phyloP scores from a whole-genome alignment of 2,797 vertebrate genomes.

The Parotocinclus haroldoi region DNA sequence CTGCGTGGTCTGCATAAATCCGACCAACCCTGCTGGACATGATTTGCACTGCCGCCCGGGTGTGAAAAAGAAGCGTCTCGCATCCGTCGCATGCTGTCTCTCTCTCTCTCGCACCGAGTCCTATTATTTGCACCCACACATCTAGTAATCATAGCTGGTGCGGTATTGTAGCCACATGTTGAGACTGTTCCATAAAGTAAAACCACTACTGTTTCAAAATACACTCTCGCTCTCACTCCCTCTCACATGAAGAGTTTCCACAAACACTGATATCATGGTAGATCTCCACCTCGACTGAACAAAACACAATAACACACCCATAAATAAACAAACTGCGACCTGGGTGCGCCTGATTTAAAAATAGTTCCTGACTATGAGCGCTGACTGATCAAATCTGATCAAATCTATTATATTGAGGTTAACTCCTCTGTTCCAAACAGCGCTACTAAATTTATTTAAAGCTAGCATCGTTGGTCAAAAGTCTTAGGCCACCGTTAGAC shows the following conservation, averaged over 20 bases:
- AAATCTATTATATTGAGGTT: background rate
- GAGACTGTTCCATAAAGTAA: constrained; percentile 3
- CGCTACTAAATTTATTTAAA: background rate
- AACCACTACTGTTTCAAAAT: constrained; percentile 7
- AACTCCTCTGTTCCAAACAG: background rate
- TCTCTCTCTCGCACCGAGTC: constrained; percentile 3
- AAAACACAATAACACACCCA: constrained; percentile 17
- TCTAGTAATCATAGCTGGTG: constrained; percentile 9
- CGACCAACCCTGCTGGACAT: background rate
- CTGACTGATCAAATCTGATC: background rate
- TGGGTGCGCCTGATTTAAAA: constrained; percentile 18
- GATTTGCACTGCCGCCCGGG: constrained; percentile 16
- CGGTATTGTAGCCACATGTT: background rate
- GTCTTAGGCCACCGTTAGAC: too few species aligned
- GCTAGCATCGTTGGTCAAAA: too few species aligned
- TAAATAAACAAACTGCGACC: background rate
- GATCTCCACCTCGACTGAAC: background rate
- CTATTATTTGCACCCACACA: too few species aligned
- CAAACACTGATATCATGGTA: constrained; percentile 14
- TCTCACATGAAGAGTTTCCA: constrained; percentile 11
- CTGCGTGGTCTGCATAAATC: constrained; percentile 18
- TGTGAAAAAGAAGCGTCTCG: constrained; percentile 4
- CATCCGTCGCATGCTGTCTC: constrained; percentile 1
- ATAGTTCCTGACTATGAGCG: background rate
- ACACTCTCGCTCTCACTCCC: background rate